Percentiles rank a stretch among this genome's conserved stretches.
phyloP scores from a whole-genome alignment of 2,113 vertebrate genomes.

The Jaculus jaculus region DNA sequence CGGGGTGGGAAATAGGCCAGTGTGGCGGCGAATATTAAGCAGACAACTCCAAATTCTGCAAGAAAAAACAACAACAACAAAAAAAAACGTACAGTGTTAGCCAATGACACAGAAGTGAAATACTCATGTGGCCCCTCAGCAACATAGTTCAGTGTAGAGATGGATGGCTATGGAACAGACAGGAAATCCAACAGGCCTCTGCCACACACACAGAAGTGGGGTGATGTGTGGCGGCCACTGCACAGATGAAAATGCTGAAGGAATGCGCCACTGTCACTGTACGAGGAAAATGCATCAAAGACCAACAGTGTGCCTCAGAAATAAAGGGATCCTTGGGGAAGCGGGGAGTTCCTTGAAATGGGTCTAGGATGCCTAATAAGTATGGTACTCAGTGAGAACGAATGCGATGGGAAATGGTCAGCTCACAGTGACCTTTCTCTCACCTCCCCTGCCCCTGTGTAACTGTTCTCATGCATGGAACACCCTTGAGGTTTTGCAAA shows the following conservation, averaged over 20 bases:
- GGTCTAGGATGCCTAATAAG: background rate
- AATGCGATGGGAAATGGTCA: background rate
- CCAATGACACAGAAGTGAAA: background rate
- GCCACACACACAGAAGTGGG: background rate
- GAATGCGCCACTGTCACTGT: background rate
- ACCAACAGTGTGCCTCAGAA: background rate
- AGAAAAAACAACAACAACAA: background rate
- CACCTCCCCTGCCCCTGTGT: background rate
- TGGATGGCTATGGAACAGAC: background rate
- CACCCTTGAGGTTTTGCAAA: background rate
- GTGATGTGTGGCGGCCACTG: background rate
- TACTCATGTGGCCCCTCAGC: background rate
- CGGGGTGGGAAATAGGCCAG: constrained; percentile 95
- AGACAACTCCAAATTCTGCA: constrained; percentile 92
- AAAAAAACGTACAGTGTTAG: constrained; percentile 40
- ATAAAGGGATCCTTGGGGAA: too few species aligned
- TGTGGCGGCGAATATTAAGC: constrained; percentile 90
- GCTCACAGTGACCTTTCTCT: background rate
- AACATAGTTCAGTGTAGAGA: background rate
- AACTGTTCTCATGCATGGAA: background rate
- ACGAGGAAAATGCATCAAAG: background rate
- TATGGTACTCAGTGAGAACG: constrained; percentile 1
- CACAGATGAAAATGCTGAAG: background rate
- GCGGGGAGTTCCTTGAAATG: background rate
- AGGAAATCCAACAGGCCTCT: background rate